A percentile compares a stretch with the other conserved stretches of the same genome.
These are phyloP conservation scores for Megalopta genalis DNA, from an alignment of 1,140 invertebrate genomes.

Conservation along the genomic window DNA sequence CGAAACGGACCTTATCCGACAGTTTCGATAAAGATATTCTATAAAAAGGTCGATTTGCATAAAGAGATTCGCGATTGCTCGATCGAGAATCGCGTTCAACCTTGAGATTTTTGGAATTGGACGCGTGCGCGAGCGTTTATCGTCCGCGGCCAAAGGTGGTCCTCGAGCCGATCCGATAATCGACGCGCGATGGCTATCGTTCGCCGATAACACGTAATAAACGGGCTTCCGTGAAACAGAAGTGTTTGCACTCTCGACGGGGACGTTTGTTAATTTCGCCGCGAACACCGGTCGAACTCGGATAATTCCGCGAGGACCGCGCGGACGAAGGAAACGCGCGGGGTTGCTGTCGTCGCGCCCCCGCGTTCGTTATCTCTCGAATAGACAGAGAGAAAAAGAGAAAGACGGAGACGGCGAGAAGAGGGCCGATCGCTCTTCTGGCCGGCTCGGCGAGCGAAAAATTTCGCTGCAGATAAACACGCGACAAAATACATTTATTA, in stretches of 20 bases:
- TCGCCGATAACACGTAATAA: background rate
- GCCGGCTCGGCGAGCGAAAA: background rate
- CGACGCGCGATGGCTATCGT: background rate
- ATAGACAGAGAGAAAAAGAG: background rate
- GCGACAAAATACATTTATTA: conserved; percentile 24
- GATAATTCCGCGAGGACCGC: too few relatives aligned
- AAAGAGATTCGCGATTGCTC: too few relatives aligned
- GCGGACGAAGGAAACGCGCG: background rate
- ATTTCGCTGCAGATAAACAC: conserved; percentile 3
- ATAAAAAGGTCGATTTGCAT: too few relatives aligned
- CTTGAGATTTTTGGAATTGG: background rate
- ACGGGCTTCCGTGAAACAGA: too few relatives aligned
- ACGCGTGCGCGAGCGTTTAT: background rate
- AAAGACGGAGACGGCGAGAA: background rate
- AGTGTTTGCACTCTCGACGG: too few relatives aligned
- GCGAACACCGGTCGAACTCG: too few relatives aligned
- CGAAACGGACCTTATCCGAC: too few relatives aligned
- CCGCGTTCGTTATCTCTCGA: background rate
- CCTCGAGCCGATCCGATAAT: background rate
- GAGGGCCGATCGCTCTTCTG: background rate
- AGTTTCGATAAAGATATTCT: too few relatives aligned
- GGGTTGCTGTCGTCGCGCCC: background rate
- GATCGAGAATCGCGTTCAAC: background rate
- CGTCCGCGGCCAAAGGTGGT: background rate
- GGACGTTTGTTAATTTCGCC: too few relatives aligned